Percentiles rank a stretch among this genome's conserved stretches.
Evolutionary conservation across 1,140 invertebrate species (phyloP).

Genomic region (Copidosoma floridanum): DNA sequence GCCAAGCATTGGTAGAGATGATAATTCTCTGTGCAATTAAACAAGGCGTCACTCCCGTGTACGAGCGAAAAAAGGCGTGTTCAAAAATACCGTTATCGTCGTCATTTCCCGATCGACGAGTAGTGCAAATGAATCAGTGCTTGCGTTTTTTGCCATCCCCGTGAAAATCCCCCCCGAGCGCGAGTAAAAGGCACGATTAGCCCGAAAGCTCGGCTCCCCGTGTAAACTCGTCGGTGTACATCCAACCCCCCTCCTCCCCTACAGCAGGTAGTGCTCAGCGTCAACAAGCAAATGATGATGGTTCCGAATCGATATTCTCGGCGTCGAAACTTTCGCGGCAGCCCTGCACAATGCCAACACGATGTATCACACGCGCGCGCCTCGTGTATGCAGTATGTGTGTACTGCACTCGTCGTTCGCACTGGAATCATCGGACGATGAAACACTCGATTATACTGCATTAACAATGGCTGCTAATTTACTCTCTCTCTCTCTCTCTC

Average conservation of each 20-base stretch:
- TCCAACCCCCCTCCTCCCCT: too few relatives aligned
- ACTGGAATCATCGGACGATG: conserved; percentile 49
- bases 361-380: conserved; percentile 49
- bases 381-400: too few relatives aligned
- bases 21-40: too few relatives aligned
- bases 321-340: conserved; percentile 26
- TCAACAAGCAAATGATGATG: conserved; percentile 16
- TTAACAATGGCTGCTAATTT: conserved; percentile 52
- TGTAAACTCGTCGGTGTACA: neutral
- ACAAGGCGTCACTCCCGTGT: too few relatives aligned
- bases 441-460: conserved; percentile 53
- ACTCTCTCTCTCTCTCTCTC: too few relatives aligned
- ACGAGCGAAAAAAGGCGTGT: too few relatives aligned
- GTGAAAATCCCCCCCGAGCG: neutral
- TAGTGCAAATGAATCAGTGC: conserved; percentile 34
- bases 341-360: conserved; percentile 43
- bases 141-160: neutral
- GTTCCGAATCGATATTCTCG: neutral
- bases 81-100: too few relatives aligned
- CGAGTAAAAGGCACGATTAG: conserved; percentile 6
- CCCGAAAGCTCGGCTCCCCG: neutral
- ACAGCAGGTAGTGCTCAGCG: neutral
- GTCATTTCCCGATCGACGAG: too few relatives aligned
- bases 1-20: too few relatives aligned
- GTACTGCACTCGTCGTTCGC: conserved; percentile 38